phyloP scores from a whole-genome alignment of 2,797 vertebrate species.

The Amblyraja radiata region DNA sequence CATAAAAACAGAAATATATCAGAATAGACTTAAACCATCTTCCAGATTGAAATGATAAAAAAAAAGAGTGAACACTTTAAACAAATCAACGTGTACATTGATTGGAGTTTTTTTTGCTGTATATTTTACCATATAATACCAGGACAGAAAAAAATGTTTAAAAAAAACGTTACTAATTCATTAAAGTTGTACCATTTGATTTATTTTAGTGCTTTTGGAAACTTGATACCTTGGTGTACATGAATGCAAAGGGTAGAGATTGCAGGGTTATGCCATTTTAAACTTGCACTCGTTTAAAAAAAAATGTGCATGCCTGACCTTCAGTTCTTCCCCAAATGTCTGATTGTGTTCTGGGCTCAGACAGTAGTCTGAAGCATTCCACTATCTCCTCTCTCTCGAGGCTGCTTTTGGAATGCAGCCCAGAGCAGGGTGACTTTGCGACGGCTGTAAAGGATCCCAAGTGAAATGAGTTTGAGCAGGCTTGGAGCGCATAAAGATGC shows the following conservation, averaged over 20 bases:
- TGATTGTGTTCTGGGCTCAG: slow-evolving; percentile 28
- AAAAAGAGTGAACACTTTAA: not conserved
- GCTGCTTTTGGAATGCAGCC: slow-evolving; percentile 32
- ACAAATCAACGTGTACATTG: not conserved
- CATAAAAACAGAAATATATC: not conserved
- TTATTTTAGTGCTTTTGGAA: not conserved
- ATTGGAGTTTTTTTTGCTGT: not conserved
- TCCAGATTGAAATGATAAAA: not conserved
- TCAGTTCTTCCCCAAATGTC: slow-evolving; percentile 26
- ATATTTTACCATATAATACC: not conserved
- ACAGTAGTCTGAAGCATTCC: slow-evolving; percentile 7
- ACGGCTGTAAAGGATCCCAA: slow-evolving; percentile 37
- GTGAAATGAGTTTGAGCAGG: slow-evolving; percentile 36
- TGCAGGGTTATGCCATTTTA: slow-evolving; percentile 16
- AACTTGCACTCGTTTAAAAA: not conserved
- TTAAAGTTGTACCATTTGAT: not conserved
- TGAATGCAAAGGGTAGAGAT: not conserved
- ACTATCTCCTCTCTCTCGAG: not conserved
- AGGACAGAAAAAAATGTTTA: not conserved
- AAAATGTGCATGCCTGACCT: slow-evolving; percentile 13
- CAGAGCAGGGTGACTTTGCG: slow-evolving; percentile 37
- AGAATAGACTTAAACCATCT: not conserved
- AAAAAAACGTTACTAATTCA: not conserved
- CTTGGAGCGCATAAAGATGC: slow-evolving; percentile 35
- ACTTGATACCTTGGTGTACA: not conserved